These are phyloP conservation scores for Cyanoramphus novaezelandiae DNA, from an alignment of 2,113 vertebrate species.

Conservation along the genomic window DNA sequence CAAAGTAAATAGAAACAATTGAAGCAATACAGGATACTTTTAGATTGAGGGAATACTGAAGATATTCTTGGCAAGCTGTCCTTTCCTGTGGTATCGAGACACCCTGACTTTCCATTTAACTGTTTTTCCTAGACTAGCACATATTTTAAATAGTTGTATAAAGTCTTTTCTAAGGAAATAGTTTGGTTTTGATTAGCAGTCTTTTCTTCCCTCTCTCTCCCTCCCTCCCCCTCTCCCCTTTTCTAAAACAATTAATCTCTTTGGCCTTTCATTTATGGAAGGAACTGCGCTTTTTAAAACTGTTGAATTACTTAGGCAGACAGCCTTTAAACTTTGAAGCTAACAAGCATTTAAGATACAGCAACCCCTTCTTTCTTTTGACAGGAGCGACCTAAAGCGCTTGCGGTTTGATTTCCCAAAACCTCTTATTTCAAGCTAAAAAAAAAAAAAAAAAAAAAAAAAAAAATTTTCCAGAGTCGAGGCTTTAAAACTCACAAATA, in stretches of 20 bases:
- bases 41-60: constrained; percentile 8
- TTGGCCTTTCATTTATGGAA: background rate
- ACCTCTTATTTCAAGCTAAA: background rate
- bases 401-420: background rate
- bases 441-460: background rate
- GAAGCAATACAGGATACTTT: background rate
- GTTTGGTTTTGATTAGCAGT: constrained; percentile 49
- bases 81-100: constrained; percentile 64
- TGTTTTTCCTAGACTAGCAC: constrained; percentile 65
- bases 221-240: background rate
- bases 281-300: constrained; percentile 17
- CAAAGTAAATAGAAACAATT: constrained; percentile 50
- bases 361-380: background rate
- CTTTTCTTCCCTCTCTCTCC: background rate
- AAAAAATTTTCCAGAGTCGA: background rate
- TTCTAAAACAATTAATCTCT: constrained; percentile 26
- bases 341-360: constrained; percentile 23
- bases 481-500: background rate
- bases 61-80: constrained; percentile 60
- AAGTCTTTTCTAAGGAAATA: constrained; percentile 48
- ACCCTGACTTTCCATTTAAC: constrained; percentile 59
- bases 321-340: constrained; percentile 4
- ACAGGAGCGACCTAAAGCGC: background rate
- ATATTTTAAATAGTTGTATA: constrained; percentile 63
- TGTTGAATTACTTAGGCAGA: background rate